Conservation (phyloP, 2,888 invertebrate genomes). For the Anorthoa munda region DNA sequence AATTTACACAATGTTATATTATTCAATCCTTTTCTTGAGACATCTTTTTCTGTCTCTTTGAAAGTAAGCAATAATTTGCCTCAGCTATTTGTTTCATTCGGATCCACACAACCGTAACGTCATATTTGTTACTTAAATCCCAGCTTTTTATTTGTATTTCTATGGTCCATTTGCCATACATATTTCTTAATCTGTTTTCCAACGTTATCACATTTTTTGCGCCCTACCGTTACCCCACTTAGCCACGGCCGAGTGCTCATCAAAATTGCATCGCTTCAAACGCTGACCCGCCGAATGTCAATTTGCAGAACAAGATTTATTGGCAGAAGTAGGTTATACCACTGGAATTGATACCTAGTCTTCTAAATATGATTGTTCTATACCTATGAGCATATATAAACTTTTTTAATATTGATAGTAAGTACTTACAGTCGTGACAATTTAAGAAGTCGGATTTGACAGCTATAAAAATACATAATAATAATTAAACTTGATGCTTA, state of each 20-base stretch:
- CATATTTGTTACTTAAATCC: not conserved
- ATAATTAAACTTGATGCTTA: no score
- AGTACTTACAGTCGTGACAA: no score
- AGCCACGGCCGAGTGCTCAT: slow-evolving; percentile 67
- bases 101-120: no score
- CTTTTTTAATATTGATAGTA: not conserved
- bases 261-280: slow-evolving; percentile 66
- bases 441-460: no score
- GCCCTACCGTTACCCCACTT: slow-evolving; percentile 51
- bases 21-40: not conserved
- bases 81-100: no score
- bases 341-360: slow-evolving; percentile 30
- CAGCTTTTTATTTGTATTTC: not conserved
- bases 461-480: no score
- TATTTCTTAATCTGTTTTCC: slow-evolving; percentile 15
- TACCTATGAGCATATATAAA: not conserved
- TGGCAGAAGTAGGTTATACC: slow-evolving; percentile 41
- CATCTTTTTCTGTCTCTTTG: not conserved
- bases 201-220: slow-evolving; percentile 34
- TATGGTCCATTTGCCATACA: slow-evolving; percentile 12
- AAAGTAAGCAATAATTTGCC: not conserved
- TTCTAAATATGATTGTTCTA: not conserved
- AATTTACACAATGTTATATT: not conserved
- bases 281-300: slow-evolving; percentile 60
- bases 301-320: slow-evolving; percentile 54